Conservation (phyloP, 1,140 invertebrate genomes). For the Meloidogyne exigua region DNA sequence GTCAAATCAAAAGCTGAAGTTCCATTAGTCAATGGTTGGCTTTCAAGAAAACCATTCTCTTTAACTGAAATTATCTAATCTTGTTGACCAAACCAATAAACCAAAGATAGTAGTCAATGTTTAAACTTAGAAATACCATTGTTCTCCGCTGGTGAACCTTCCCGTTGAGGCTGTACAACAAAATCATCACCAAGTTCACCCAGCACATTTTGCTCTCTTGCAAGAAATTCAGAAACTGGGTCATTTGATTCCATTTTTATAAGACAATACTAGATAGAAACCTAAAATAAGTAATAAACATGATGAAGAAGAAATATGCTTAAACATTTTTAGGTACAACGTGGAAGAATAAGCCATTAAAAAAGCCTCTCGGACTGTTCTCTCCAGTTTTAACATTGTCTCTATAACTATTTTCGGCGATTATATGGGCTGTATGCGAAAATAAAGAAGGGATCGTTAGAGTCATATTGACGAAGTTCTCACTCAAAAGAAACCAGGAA, state of each 20-base stretch:
- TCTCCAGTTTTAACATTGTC: too few species aligned
- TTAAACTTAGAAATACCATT: too few species aligned
- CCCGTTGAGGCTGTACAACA: conserved; percentile 6
- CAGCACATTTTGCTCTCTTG: conserved; percentile 47
- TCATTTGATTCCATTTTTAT: conserved; percentile 24
- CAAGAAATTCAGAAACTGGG: conserved; percentile 54
- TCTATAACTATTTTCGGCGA: too few species aligned
- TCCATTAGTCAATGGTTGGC: conserved; percentile 22
- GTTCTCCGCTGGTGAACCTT: background rate
- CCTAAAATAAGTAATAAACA: background rate
- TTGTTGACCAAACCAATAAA: too few species aligned
- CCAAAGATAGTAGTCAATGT: too few species aligned
- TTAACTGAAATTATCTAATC: background rate
- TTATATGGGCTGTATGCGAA: too few species aligned
- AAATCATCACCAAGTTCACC: conserved; percentile 44
- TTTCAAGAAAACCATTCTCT: conserved; percentile 5
- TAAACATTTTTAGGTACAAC: too few species aligned
- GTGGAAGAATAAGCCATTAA: too few species aligned
- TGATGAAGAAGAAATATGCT: background rate
- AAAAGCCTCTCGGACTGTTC: too few species aligned
- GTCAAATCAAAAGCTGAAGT: conserved; percentile 34
- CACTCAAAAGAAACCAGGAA: too few species aligned
- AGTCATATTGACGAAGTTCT: too few species aligned
- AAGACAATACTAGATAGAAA: background rate
- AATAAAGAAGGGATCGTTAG: too few species aligned